These are phyloP conservation scores for Thripadectes ignobilis DNA, from an alignment of 2,797 vertebrate species.

Conservation along the genomic window DNA sequence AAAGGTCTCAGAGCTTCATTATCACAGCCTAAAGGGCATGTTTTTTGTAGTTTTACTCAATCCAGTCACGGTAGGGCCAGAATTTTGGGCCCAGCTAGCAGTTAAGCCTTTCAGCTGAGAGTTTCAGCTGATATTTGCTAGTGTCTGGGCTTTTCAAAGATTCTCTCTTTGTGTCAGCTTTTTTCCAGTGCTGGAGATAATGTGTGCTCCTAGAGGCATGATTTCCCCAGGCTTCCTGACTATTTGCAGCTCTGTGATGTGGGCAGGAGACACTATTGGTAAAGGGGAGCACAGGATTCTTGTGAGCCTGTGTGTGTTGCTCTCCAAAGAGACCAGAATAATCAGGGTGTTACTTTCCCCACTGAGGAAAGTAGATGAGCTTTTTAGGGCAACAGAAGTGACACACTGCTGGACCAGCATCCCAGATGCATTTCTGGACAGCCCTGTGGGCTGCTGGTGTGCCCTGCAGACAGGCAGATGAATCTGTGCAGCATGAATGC, in stretches of 20 bases:
- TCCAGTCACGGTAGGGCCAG: background rate
- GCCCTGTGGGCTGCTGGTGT: accelerated
- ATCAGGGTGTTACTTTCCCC: background rate
- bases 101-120: background rate
- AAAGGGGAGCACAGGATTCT: background rate
- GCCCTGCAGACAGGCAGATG: background rate
- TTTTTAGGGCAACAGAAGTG: background rate
- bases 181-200: background rate
- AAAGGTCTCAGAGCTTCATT: background rate
- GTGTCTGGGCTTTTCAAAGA: background rate
- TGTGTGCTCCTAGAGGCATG: background rate
- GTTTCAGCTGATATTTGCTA: background rate
- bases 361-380: background rate
- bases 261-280: background rate
- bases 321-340: background rate
- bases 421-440: background rate
- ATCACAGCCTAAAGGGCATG: background rate
- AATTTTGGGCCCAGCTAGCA: background rate
- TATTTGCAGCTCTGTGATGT: background rate
- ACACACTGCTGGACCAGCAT: background rate
- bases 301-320: background rate
- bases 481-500: background rate
- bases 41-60: background rate
- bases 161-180: background rate
- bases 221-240: background rate